phyloP scores from a whole-genome alignment of 2,113 vertebrate genomes.

The Cardinalis cardinalis region DNA sequence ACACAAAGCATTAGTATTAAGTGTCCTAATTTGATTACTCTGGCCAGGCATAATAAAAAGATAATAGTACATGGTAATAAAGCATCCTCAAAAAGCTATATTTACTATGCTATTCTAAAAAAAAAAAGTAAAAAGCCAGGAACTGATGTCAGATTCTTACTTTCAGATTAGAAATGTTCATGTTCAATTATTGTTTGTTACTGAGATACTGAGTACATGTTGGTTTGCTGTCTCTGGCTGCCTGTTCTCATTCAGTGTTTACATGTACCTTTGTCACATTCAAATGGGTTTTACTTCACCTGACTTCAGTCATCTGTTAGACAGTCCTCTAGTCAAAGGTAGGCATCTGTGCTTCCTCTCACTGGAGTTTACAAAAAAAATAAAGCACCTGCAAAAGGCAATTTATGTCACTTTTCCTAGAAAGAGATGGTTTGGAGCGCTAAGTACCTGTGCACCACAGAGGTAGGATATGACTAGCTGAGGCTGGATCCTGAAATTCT shows the following conservation, averaged over 20 bases:
- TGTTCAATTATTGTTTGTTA: slow-evolving; percentile 23
- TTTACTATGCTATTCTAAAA: background rate
- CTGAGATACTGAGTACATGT: background rate
- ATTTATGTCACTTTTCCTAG: background rate
- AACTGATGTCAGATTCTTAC: background rate
- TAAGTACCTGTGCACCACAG: background rate
- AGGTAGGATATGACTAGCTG: background rate
- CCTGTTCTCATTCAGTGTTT: background rate
- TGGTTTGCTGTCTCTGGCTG: slow-evolving; percentile 21
- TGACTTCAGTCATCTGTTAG: background rate
- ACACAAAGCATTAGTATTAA: slow-evolving; percentile 46
- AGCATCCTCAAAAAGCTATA: background rate
- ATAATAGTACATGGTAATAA: background rate
- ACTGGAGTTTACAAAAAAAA: background rate
- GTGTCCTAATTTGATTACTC: slow-evolving; percentile 23
- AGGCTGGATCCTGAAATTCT: background rate
- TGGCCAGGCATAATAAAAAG: background rate
- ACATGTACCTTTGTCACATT: background rate
- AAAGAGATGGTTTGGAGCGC: background rate
- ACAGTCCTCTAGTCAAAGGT: background rate
- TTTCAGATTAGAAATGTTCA: slow-evolving; percentile 20
- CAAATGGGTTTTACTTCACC: background rate
- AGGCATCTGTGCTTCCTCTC: background rate
- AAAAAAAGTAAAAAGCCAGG: background rate
- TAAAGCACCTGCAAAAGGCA: background rate